Percentiles rank a stretch among this genome's conserved stretches.
Conservation (phyloP, 2,888 invertebrate genomes). For the Tipula helvola region DNA sequence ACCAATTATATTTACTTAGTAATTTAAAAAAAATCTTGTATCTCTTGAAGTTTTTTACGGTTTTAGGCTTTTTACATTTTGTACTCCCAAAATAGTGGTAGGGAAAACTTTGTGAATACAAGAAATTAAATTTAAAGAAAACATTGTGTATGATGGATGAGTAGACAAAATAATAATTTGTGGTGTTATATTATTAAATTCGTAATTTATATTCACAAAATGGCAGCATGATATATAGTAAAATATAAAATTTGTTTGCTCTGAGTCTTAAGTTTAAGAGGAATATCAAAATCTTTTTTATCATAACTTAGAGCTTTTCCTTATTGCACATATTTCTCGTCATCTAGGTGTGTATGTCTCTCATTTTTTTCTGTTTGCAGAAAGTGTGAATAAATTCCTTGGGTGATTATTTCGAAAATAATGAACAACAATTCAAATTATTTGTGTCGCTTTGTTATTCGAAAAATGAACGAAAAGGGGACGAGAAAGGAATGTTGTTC, state of each 20-base stretch:
- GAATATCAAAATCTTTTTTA: neutral
- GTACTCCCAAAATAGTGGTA: neutral
- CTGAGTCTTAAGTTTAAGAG: neutral
- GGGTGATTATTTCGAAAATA: neutral
- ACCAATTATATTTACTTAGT: neutral
- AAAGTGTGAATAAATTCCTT: neutral
- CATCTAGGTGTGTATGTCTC: neutral
- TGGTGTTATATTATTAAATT: no score
- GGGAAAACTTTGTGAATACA: neutral
- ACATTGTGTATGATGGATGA: neutral
- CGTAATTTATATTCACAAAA: neutral
- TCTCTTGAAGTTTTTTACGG: neutral
- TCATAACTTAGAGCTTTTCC: neutral
- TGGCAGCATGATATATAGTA: neutral
- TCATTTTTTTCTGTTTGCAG: neutral
- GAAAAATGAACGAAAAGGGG: neutral
- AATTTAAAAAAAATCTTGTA: neutral
- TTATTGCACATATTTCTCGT: neutral
- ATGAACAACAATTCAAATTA: neutral
- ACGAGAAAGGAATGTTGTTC: neutral
- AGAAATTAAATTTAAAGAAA: neutral
- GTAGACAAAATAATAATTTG: neutral
- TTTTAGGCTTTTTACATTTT: neutral
- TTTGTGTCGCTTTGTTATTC: neutral
- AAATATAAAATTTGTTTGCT: neutral